Percentiles rank a stretch among this genome's conserved stretches.
Conservation (phyloP, 2,888 invertebrate species). For the Brachypterus glaber region DNA sequence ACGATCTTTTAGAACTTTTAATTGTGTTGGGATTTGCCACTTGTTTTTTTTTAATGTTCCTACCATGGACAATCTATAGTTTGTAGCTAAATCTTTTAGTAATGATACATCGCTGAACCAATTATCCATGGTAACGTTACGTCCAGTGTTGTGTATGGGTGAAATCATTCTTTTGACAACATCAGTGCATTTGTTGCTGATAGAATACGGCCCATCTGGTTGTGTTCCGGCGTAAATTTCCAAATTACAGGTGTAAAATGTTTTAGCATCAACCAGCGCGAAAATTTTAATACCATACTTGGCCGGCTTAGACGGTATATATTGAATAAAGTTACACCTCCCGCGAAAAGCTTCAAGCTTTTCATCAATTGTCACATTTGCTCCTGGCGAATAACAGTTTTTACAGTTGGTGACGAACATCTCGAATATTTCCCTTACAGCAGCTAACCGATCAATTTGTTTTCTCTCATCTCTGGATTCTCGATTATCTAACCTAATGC, state of each 20-base stretch:
- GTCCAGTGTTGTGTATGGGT: constrained; percentile 15
- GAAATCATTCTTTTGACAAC: no score
- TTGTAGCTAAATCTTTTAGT: constrained; percentile 12
- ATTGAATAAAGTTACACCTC: constrained; percentile 25
- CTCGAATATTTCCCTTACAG: constrained; percentile 25
- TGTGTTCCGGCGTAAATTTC: constrained; percentile 26
- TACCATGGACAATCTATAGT: constrained; percentile 20
- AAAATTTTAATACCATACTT: constrained; percentile 29
- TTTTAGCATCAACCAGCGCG: constrained; percentile 23
- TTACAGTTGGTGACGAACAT: constrained; percentile 6
- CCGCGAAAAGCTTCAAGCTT: constrained; percentile 25
- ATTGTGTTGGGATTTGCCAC: constrained; percentile 12
- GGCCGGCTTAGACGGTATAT: constrained; percentile 27
- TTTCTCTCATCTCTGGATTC: constrained; percentile 15
- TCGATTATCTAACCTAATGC: constrained; percentile 22
- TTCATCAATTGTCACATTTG: constrained; percentile 27
- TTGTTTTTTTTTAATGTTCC: constrained; percentile 26
- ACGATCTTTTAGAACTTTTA: constrained; percentile 8
- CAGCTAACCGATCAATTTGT: constrained; percentile 21
- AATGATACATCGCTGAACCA: constrained; percentile 16
- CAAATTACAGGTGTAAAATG: constrained; percentile 24
- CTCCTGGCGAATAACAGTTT: constrained; percentile 12
- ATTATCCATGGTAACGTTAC: constrained; percentile 23
- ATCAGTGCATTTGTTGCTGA: constrained; percentile 18
- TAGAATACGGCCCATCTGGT: constrained; percentile 21